Conservation (phyloP, 2,797 vertebrate genomes). For the Carapus acus region DNA sequence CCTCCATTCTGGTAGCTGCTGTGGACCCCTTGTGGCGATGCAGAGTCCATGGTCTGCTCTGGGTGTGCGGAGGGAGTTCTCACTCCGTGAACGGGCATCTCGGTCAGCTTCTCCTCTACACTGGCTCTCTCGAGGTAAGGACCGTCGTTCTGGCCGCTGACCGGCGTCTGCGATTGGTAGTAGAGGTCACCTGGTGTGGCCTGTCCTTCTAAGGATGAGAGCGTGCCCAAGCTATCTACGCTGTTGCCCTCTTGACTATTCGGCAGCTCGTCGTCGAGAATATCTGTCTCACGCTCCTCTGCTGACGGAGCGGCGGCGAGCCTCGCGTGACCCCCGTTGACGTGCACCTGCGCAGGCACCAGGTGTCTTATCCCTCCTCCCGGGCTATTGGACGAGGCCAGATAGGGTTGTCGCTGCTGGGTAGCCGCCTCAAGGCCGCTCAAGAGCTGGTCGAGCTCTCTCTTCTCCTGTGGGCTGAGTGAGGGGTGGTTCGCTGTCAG, state of each 20-base stretch:
- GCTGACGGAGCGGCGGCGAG: conserved; percentile 41
- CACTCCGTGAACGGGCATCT: conserved; percentile 72
- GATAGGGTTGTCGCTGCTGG: conserved; percentile 67
- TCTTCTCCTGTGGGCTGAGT: conserved; percentile 81
- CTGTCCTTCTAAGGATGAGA: conserved; percentile 87
- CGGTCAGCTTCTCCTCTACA: conserved; percentile 49
- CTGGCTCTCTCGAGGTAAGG: conserved; percentile 61
- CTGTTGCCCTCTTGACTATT: conserved; percentile 90
- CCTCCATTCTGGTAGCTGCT: conserved; percentile 74
- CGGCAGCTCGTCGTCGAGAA: conserved; percentile 86
- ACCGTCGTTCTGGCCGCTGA: conserved; percentile 57
- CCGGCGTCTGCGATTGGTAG: conserved; percentile 60
- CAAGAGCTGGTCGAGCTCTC: conserved; percentile 87
- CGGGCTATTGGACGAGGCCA: conserved; percentile 68
- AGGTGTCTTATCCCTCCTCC: conserved; percentile 77
- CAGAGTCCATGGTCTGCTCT: conserved; percentile 58
- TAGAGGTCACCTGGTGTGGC: conserved; percentile 68
- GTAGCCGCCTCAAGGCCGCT: conserved; percentile 77
- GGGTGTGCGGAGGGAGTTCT: conserved; percentile 52
- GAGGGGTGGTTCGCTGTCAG: conserved; percentile 45
- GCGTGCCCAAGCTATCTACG: conserved; percentile 88
- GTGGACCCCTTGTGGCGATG: conserved; percentile 64
- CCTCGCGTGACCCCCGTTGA: conserved; percentile 77
- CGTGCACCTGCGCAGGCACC: conserved; percentile 91
- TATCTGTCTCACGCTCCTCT: conserved; percentile 89